These are phyloP conservation scores for Drosophila dives DNA, from an alignment of 2,888 invertebrate genomes.

Conservation along the genomic window DNA sequence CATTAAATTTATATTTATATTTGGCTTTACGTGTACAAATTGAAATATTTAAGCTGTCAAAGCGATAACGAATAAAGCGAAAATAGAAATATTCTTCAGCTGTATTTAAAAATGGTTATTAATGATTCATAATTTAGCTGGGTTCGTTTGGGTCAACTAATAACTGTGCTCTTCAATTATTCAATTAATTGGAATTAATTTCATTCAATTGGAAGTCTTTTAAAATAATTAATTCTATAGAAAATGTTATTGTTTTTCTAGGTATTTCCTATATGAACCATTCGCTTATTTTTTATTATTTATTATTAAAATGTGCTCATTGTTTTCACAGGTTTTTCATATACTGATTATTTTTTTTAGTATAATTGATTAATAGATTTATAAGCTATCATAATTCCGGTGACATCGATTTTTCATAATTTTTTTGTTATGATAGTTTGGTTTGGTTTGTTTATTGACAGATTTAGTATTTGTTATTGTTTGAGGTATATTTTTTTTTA, in stretches of 20 bases:
- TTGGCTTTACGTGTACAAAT: not conserved
- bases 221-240: not conserved
- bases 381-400: not conserved
- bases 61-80: not conserved
- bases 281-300: not conserved
- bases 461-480: slow-evolving; percentile 8
- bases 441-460: slow-evolving; percentile 7
- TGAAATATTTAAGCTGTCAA: not conserved
- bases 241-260: not conserved
- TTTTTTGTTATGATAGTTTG: not conserved
- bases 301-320: not conserved
- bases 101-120: not conserved
- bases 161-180: not conserved
- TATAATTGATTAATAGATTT: not conserved
- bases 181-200: slow-evolving; percentile 6
- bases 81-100: not conserved
- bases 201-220: not conserved
- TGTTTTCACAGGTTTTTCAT: not conserved
- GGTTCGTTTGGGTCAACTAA: slow-evolving; percentile 4
- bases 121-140: slow-evolving; percentile 4
- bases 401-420: not conserved
- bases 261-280: not conserved
- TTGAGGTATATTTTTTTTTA: slow-evolving; percentile 29
- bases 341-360: not conserved
- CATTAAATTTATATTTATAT: not conserved